phyloP scores from a whole-genome alignment of 2,888 invertebrate genomes.

The Agrochola lychnidis region DNA sequence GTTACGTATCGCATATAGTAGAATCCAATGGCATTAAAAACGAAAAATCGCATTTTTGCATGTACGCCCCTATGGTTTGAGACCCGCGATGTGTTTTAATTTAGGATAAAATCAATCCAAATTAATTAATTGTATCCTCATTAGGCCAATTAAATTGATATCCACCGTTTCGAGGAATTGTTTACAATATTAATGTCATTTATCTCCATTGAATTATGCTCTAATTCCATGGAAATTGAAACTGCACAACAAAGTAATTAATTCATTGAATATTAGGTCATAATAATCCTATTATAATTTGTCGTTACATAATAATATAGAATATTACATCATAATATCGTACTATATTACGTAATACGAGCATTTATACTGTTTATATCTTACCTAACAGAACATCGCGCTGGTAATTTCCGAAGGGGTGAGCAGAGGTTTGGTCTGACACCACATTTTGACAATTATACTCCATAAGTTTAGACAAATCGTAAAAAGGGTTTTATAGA shows the following conservation, averaged over 20 bases:
- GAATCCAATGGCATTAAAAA: too few species aligned
- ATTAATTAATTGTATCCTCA: slow-evolving; percentile 7
- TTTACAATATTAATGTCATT: slow-evolving; percentile 34
- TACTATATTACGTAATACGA: slow-evolving; percentile 24
- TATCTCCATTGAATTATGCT: slow-evolving; percentile 27
- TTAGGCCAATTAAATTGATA: slow-evolving; percentile 22
- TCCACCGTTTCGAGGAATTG: slow-evolving; percentile 26
- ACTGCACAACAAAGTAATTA: slow-evolving; percentile 35
- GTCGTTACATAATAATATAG: slow-evolving; percentile 19
- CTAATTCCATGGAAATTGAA: slow-evolving; percentile 16
- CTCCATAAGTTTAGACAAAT: too few species aligned
- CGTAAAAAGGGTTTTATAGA: too few species aligned
- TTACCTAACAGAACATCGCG: slow-evolving; percentile 2
- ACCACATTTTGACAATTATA: too few species aligned
- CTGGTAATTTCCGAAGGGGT: neutral
- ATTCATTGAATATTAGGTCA: slow-evolving; percentile 29
- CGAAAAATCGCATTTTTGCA: too few species aligned
- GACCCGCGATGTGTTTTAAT: neutral
- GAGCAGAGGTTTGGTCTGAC: neutral
- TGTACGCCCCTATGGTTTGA: too few species aligned
- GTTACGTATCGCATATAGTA: too few species aligned
- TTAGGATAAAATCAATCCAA: neutral
- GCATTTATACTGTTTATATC: neutral
- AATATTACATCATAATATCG: slow-evolving; percentile 4
- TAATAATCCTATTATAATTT: neutral